Percentiles rank a stretch among this genome's conserved stretches.
Conservation (phyloP, 2,888 invertebrate genomes). For the Oxycera nigricornis region DNA sequence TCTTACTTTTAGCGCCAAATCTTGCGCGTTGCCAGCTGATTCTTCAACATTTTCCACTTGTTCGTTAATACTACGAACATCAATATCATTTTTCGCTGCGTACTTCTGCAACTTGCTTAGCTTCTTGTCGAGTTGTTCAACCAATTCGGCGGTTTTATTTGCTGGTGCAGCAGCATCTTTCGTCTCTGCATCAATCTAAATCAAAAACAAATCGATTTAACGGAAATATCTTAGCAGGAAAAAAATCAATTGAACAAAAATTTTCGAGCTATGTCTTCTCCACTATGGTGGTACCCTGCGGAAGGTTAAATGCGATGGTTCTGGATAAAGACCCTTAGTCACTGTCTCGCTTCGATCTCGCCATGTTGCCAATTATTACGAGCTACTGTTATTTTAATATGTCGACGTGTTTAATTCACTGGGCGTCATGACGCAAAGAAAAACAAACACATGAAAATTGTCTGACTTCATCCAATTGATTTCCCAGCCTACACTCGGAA, state of each 20-base stretch:
- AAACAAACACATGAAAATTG: neutral
- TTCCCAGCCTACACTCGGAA: no score
- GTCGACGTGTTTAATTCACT: neutral
- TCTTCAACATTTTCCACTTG: constrained; percentile 77
- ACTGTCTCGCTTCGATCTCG: no score
- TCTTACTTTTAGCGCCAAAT: constrained; percentile 65
- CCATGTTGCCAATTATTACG: no score
- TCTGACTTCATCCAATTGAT: no score
- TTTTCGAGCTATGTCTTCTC: no score
- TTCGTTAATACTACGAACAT: constrained; percentile 80
- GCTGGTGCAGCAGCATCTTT: constrained; percentile 81
- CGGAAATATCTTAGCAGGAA: no score
- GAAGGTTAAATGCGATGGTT: no score
- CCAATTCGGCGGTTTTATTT: constrained; percentile 77
- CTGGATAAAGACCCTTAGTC: no score
- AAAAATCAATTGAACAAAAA: no score
- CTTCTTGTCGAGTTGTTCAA: constrained; percentile 73
- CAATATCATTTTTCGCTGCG: constrained; percentile 81
- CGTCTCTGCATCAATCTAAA: constrained; percentile 81
- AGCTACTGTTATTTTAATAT: no score
- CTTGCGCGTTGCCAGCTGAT: constrained; percentile 74
- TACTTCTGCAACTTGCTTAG: constrained; percentile 80
- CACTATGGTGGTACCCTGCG: no score
- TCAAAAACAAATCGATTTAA: neutral
- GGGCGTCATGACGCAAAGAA: neutral